Evolutionary conservation across 2,113 vertebrate genomes (phyloP), one percentile per base, ranked within the genome.

Genomic region (Heloderma charlesbogerti): DNA sequence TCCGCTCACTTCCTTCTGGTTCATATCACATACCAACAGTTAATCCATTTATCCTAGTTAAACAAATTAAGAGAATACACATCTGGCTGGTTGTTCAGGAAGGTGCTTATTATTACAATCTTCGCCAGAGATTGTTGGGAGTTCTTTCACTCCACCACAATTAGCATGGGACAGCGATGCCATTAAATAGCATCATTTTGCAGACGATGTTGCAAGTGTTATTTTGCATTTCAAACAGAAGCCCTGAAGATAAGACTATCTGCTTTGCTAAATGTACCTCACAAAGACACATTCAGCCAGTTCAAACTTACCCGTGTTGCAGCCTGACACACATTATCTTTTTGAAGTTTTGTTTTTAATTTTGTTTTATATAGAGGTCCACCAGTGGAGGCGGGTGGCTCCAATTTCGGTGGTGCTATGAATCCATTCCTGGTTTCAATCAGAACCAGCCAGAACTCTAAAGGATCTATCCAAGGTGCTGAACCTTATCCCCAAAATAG

Each of bases 21-120:
- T 89, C 90, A 81, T 4, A 71, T 31, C 74, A 81, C 90, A 81
- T 4, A 71, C 43, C 74, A 81, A 37, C 77, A 80, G 34, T 66
- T 63, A 86, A 27, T 45, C 60, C 63, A 75, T 37, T 18, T 7
- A 45, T 89, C 78, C 27, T 20, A 34, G n/a, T 34, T 82, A 89
- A 80, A 60, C 20, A 12, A 16, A 27, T n/a, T 82, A 86, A 77
- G 2, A 79, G 27, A 4, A 12, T 48, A 78, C 25, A 51, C 15
- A 27, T 71, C 13, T 40, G n/a, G 92, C 37, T 31, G 77, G 29
- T 72, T 37, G 74, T 67, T 86, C 51, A 34, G 1, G 0, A 13
- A 92, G 74, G 22, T 4, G 4, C 20, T n/a, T n/a, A n/a, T 83
- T n/a, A 9, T 16, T 89, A 37, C 6, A 3, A 57, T 16, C 40